Base-by-base conservation (phyloP, 2,113 vertebrate species). In the Caracal caracal region DNA sequence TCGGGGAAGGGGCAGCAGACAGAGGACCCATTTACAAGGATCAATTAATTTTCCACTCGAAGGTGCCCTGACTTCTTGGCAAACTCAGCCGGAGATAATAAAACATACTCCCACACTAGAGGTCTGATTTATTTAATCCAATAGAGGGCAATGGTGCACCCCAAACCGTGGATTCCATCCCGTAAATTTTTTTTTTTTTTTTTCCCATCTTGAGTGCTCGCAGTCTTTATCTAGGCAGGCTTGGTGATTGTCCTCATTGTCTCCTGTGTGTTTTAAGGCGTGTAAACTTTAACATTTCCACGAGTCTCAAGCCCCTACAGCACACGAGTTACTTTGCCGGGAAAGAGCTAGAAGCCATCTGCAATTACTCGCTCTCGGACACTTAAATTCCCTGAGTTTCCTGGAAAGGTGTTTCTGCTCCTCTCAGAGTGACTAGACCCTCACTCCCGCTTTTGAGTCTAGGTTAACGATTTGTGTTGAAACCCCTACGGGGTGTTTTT, bases 51-150 rank as follows among this genome's bases (percentile, higher is more conserved):
- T 94, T 35, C 33, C 59, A n/a, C 28, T 79, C 80, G 49, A 24
- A 93, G 89, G 66, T 61, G 93, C 70, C 73, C 61, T 66, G 51
- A 92, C 79, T 84, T 88, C 63, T 75, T 28, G 24, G 73, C 89
- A 87, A 90, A 92, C 40, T 73, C 86, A 90, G 92, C 51, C 33
- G 20, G 63, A 95, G 81, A 90, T 51, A 40, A 83, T 61, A 93
- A 71, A 97, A 85, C 33, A 80, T 24, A 82, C 0, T 12, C 19
- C 66, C 68, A 63, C 56, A 22, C 86, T 47, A 63, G 4, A 95
- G 90, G 76, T 40, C 89, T 90, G 95, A 33, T 73, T 87, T 97
- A 47, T 53, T 97, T 89, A 91, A 90, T 97, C 35, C 79, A 97
- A 93, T 43, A 75, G 92, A 88, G 73, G 37, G 93, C 95, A 96